These are phyloP conservation scores for Myotis brandtii DNA, from an alignment of 2,113 vertebrate species.

Conservation along the genomic window DNA sequence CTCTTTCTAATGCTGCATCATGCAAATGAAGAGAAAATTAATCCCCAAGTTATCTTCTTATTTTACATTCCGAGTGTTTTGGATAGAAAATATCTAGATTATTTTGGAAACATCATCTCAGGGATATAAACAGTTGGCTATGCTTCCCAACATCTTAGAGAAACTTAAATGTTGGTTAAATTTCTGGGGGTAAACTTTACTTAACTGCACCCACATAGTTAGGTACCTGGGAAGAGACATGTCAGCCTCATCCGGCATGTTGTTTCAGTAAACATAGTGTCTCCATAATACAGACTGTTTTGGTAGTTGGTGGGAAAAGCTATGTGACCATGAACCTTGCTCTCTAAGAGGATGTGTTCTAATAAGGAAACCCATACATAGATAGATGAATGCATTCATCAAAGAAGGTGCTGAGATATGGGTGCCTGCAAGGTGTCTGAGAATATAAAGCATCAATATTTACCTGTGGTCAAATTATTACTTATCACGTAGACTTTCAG, in stretches of 20 bases:
- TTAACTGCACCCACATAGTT: neutral
- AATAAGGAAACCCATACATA: neutral
- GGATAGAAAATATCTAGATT: neutral
- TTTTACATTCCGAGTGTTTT: neutral
- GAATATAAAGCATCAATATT: neutral
- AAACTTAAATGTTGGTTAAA: neutral
- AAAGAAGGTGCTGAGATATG: neutral
- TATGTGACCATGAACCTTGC: neutral
- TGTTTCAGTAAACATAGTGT: neutral
- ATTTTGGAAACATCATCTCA: neutral
- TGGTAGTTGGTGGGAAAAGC: neutral
- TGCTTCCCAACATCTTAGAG: neutral
- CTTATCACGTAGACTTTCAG: neutral
- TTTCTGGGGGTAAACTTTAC: neutral
- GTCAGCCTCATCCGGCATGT: neutral
- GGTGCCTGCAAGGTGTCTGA: fast-evolving
- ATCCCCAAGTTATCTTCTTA: conserved; percentile 12
- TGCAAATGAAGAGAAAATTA: conserved; percentile 37
- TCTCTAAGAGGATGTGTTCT: neutral
- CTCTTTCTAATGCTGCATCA: neutral
- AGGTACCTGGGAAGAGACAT: neutral
- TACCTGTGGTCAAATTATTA: neutral
- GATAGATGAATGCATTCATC: neutral
- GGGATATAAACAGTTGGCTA: neutral
- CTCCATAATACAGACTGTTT: neutral